Conservation (phyloP, 1,140 invertebrate species). For the Pseudomyrmex pallidus region DNA sequence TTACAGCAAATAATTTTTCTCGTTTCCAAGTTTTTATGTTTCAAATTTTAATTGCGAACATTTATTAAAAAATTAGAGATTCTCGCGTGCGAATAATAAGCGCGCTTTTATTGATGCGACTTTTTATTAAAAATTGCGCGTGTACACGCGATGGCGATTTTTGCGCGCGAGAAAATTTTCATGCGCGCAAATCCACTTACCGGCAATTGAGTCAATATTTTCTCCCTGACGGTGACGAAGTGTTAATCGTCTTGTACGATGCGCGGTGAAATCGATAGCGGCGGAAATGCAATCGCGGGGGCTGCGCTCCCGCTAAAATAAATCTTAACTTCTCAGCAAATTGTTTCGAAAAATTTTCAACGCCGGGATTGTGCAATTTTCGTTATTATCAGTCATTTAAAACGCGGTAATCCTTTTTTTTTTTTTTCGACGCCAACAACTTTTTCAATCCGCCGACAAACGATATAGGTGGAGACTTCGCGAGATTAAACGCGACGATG, state of each 20-base stretch:
- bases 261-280: slow-evolving; percentile 40
- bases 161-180: slow-evolving; percentile 16
- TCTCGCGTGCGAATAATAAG: neutral
- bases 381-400: slow-evolving; percentile 18
- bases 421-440: neutral
- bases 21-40: neutral
- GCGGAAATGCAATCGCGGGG: neutral
- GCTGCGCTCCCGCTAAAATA: neutral
- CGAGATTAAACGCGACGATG: slow-evolving; percentile 5
- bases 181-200: slow-evolving; percentile 6
- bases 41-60: no score
- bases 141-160: slow-evolving; percentile 17
- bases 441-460: slow-evolving; percentile 40
- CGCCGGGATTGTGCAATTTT: neutral
- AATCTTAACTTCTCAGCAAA: slow-evolving; percentile 30
- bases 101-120: neutral
- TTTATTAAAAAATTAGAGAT: no score
- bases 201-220: slow-evolving; percentile 58
- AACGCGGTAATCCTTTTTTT: slow-evolving; percentile 3
- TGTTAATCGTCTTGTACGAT: slow-evolving; percentile 47
- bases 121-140: neutral
- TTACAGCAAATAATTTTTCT: neutral
- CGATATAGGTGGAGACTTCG: neutral
- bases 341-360: neutral
- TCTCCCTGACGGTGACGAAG: slow-evolving; percentile 38